Conservation (phyloP, 2,797 vertebrate genomes). For the Gila robusta region DNA sequence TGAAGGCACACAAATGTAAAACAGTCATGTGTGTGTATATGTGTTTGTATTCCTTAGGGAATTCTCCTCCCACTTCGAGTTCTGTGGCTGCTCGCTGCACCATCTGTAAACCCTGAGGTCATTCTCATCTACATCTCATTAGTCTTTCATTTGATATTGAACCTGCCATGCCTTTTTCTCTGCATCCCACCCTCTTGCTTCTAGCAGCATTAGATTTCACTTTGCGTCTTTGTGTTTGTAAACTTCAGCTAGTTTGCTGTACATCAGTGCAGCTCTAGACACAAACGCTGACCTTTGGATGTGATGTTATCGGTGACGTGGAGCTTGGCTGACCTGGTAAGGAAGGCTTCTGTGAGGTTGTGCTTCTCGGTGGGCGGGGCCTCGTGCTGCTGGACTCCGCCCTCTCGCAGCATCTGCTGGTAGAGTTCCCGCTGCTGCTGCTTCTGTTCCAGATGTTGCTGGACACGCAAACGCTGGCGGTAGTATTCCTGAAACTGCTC, state of each 20-base stretch:
- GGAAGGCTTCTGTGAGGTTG: constrained; percentile 97
- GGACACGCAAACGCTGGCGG: constrained; percentile 93
- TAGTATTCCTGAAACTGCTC: constrained; percentile 98
- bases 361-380: constrained; percentile 84
- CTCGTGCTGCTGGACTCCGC: constrained; percentile 94
- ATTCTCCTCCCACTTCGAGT: background rate
- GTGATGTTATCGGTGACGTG: background rate
- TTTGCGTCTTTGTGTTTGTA: constrained; percentile 12
- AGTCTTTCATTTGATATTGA: constrained; percentile 39
- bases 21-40: constrained; percentile 9
- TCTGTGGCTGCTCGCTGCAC: constrained; percentile 20
- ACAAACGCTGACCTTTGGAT: background rate
- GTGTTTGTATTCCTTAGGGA: constrained; percentile 34
- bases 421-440: constrained; percentile 95
- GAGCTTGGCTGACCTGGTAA: constrained; percentile 85
- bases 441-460: constrained; percentile 98
- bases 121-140: constrained; percentile 30
- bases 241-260: background rate
- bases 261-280: background rate
- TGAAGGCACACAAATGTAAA: constrained; percentile 5
- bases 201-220: background rate
- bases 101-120: constrained; percentile 55
- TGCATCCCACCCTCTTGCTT: background rate
- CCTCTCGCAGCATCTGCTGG: constrained; percentile 97
- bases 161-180: background rate